A percentile compares a stretch with the other conserved stretches of the same genome.
phyloP scores from a whole-genome alignment of 2,888 invertebrate species.

The Pandemis corylana region DNA sequence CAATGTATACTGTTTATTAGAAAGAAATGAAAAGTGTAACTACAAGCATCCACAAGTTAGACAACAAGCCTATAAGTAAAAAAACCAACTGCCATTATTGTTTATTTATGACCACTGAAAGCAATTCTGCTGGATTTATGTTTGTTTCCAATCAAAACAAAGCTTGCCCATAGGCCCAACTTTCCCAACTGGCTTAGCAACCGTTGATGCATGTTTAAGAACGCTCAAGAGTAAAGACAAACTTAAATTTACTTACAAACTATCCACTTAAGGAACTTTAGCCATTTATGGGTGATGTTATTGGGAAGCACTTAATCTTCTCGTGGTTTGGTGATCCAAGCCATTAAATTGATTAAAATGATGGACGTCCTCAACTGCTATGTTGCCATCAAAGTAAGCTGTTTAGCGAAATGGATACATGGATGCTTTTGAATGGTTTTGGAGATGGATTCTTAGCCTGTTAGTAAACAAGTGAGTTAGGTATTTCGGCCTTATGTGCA shows the following conservation, averaged over 20 bases:
- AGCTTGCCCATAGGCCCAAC: slow-evolving; percentile 13
- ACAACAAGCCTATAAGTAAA: no score
- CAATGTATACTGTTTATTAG: no score
- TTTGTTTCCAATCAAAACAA: slow-evolving; percentile 5
- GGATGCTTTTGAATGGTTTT: neutral
- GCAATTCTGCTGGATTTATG: slow-evolving; percentile 6
- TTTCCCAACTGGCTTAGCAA: slow-evolving; percentile 25
- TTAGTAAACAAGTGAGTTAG: no score
- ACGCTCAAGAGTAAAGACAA: slow-evolving; percentile 38
- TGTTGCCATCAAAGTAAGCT: slow-evolving; percentile 4
- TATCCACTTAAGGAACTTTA: slow-evolving; percentile 41
- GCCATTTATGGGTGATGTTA: slow-evolving; percentile 41
- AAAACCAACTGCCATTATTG: neutral
- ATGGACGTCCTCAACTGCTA: slow-evolving; percentile 45
- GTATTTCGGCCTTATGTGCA: no score
- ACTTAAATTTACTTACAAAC: slow-evolving; percentile 39
- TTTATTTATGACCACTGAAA: slow-evolving; percentile 3
- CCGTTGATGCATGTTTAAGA: slow-evolving; percentile 29
- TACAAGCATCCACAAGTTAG: no score
- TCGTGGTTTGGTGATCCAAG: slow-evolving; percentile 51
- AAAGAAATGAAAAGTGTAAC: no score
- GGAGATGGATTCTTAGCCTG: no score
- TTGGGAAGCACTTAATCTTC: slow-evolving; percentile 48
- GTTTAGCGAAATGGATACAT: neutral
- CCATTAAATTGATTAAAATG: slow-evolving; percentile 59